phyloP scores from a whole-genome alignment of 2,113 vertebrate species.

The Anoplopoma fimbria region DNA sequence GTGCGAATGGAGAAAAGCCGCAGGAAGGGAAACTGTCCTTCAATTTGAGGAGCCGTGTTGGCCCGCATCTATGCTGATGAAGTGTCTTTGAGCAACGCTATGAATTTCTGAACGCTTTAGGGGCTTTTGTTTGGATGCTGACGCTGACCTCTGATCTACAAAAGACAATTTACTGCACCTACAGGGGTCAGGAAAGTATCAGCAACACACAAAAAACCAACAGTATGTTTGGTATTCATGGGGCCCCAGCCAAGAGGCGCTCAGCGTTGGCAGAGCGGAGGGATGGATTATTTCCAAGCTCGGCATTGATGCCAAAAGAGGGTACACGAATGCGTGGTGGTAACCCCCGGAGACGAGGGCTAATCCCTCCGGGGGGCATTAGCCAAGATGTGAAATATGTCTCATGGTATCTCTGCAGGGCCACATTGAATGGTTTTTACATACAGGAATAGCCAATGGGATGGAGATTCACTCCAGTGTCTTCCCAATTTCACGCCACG shows the following conservation, averaged over 20 bases:
- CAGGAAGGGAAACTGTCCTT: slow-evolving; percentile 34
- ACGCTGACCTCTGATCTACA: slow-evolving; percentile 28
- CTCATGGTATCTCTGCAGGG: slow-evolving; percentile 67
- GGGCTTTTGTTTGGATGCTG: slow-evolving; percentile 13
- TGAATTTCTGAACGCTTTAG: background rate
- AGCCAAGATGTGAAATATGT: slow-evolving; percentile 55
- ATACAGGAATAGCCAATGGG: slow-evolving; percentile 71
- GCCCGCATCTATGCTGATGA: background rate
- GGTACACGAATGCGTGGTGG: slow-evolving; percentile 38
- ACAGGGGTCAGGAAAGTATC: background rate
- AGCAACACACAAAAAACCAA: background rate
- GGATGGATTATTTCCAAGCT: slow-evolving; percentile 55
- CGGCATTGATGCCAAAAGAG: slow-evolving; percentile 51
- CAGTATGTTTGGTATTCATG: slow-evolving; percentile 31
- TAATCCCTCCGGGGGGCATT: slow-evolving; percentile 65
- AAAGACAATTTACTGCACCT: slow-evolving; percentile 33
- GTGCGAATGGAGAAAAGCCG: slow-evolving; percentile 13
- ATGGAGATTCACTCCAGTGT: slow-evolving; percentile 65
- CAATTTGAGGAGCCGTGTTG: background rate
- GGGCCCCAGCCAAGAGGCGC: slow-evolving; percentile 17
- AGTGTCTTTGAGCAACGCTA: background rate
- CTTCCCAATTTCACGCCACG: slow-evolving; percentile 76
- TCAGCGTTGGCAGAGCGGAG: slow-evolving; percentile 17
- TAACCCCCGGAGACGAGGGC: slow-evolving; percentile 63
- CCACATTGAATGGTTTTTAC: slow-evolving; percentile 66